Conservation (phyloP, 1,140 invertebrate species). For the Drosophila persimilis region DNA sequence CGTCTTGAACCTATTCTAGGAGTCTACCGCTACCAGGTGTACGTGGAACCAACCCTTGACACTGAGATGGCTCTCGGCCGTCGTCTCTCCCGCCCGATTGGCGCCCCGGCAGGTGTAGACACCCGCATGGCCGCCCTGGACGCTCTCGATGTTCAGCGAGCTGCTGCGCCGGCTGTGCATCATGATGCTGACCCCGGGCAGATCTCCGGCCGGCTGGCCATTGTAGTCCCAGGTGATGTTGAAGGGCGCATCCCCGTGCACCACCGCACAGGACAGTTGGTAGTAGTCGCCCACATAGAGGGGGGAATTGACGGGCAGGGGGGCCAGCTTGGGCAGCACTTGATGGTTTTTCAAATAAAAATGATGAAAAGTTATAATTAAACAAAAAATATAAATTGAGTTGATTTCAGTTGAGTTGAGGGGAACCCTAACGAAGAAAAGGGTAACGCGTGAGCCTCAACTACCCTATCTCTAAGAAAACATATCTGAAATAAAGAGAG, state of each 20-base stretch:
- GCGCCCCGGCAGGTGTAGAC: slow-evolving; percentile 88
- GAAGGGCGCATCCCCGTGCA: slow-evolving; percentile 91
- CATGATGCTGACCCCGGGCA: slow-evolving; percentile 79
- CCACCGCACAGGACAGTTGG: slow-evolving; percentile 89
- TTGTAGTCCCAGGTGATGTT: slow-evolving; percentile 91
- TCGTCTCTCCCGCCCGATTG: slow-evolving; percentile 89
- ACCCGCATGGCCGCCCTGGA: slow-evolving; percentile 87
- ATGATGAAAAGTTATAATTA: slow-evolving; percentile 32
- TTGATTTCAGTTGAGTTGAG: neutral
- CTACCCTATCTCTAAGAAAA: neutral
- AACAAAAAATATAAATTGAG: slow-evolving; percentile 19
- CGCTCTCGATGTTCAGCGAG: slow-evolving; percentile 89
- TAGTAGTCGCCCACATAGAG: slow-evolving; percentile 91
- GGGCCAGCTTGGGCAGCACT: slow-evolving; percentile 90
- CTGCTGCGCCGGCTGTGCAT: slow-evolving; percentile 85
- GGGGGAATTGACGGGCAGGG: slow-evolving; percentile 87
- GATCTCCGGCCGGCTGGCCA: slow-evolving; percentile 83
- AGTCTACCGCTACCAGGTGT: slow-evolving; percentile 30
- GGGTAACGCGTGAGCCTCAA: too few species aligned
- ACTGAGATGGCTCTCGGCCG: slow-evolving; percentile 84
- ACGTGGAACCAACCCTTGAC: slow-evolving; percentile 84
- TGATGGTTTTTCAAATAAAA: slow-evolving; percentile 21
- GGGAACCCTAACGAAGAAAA: neutral
- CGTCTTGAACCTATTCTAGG: slow-evolving; percentile 30
- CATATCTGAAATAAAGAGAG: too few species aligned